A percentile compares a stretch with the other conserved stretches of the same genome.
Conservation (phyloP, 2,113 vertebrate genomes). For the Apistogramma diplotaenia region DNA sequence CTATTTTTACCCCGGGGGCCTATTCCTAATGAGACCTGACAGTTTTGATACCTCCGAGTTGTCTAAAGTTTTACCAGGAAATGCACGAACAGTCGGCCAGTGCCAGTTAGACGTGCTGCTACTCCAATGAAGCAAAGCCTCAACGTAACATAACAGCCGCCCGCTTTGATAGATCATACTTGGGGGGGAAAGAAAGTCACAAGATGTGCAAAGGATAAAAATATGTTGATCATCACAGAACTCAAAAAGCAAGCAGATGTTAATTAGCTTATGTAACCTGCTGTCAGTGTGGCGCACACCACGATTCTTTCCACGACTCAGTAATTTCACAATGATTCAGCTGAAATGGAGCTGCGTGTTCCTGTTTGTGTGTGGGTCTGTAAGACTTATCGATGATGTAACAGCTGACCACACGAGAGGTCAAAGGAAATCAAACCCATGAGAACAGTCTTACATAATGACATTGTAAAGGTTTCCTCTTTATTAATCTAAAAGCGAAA, state of each 20-base stretch:
- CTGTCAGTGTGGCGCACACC: not conserved
- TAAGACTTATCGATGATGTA: conserved; percentile 23
- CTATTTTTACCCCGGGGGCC: not conserved
- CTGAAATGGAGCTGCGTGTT: conserved; percentile 1
- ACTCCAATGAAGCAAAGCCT: conserved; percentile 13
- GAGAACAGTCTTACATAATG: conserved; percentile 17
- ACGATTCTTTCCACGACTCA: conserved; percentile 35
- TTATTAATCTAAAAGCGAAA: not conserved
- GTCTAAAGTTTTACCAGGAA: conserved; percentile 35
- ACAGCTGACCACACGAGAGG: conserved; percentile 11
- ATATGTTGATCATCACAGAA: conserved; percentile 3
- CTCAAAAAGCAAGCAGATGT: conserved; percentile 45
- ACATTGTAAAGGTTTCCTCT: not conserved
- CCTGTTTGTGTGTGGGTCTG: not conserved
- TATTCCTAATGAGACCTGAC: conserved; percentile 52
- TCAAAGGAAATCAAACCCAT: conserved; percentile 9
- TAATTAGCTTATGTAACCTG: conserved; percentile 51
- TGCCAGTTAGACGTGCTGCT: conserved; percentile 1
- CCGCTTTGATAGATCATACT: conserved; percentile 15
- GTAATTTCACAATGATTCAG: conserved; percentile 1
- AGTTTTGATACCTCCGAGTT: conserved; percentile 37
- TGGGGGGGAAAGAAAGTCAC: conserved; percentile 28
- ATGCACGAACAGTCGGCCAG: conserved; percentile 20
- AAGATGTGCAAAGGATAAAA: conserved; percentile 18
- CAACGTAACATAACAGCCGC: not conserved